phyloP scores from a whole-genome alignment of 1,140 invertebrate genomes.

The Leptinotarsa defecta region DNA sequence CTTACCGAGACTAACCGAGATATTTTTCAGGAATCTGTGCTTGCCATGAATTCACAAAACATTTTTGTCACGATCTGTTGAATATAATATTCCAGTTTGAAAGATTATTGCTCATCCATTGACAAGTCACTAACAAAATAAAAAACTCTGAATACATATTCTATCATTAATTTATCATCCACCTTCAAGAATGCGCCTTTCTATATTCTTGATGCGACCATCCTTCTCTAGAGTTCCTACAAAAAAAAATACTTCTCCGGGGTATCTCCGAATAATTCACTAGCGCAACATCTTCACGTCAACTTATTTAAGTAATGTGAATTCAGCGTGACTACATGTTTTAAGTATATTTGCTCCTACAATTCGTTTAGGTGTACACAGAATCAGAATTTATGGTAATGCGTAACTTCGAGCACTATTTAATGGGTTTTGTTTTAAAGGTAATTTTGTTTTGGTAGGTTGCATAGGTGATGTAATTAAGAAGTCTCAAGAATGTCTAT shows the following conservation, averaged over 20 bases:
- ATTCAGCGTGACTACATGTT: conserved; percentile 21
- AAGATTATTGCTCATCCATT: too few relatives aligned
- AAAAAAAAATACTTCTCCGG: neutral
- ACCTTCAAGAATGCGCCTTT: neutral
- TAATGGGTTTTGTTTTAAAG: conserved; percentile 8
- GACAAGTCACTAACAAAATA: too few relatives aligned
- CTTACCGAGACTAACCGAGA: too few relatives aligned
- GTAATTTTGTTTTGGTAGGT: conserved; percentile 5
- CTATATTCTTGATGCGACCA: neutral
- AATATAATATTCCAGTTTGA: too few relatives aligned
- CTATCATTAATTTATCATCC: too few relatives aligned
- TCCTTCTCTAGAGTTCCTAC: too few relatives aligned
- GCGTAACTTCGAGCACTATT: conserved; percentile 9
- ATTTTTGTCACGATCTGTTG: too few relatives aligned
- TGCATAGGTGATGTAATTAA: conserved; percentile 8
- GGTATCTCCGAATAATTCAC: conserved; percentile 9
- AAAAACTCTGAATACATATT: neutral
- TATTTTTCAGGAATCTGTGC: too few relatives aligned
- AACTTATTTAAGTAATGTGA: conserved; percentile 20
- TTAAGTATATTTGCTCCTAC: conserved; percentile 20
- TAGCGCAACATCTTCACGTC: conserved; percentile 13
- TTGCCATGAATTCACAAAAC: too few relatives aligned
- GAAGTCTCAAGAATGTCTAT: conserved; percentile 5
- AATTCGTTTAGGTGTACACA: conserved; percentile 19
- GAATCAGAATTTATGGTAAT: conserved; percentile 22